Conservation (phyloP, 2,888 invertebrate species). For the Oxytorus armatus region DNA sequence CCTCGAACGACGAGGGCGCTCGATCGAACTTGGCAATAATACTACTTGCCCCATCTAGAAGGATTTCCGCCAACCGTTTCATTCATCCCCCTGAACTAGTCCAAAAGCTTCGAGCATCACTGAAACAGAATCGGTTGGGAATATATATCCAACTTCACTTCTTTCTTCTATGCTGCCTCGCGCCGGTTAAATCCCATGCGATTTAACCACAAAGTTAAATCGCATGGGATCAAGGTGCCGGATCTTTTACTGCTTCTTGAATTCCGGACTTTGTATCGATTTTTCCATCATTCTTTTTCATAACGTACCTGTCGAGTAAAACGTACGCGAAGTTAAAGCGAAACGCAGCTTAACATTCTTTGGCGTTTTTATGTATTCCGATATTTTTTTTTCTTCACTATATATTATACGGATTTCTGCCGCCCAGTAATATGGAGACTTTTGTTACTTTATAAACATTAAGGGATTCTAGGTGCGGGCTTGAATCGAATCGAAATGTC, state of each 20-base stretch:
- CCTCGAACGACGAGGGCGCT: constrained; percentile 57
- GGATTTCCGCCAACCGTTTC: constrained; percentile 75
- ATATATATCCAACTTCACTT: constrained; percentile 62
- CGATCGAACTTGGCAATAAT: constrained; percentile 73
- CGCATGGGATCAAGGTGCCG: constrained; percentile 51
- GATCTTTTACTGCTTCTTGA: constrained; percentile 51
- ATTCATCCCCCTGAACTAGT: constrained; percentile 67
- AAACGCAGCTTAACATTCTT: constrained; percentile 9
- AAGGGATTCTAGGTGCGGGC: constrained; percentile 3
- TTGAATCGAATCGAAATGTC: constrained; percentile 52
- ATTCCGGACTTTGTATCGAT: constrained; percentile 57
- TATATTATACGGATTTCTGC: neutral
- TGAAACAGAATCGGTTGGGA: constrained; percentile 71
- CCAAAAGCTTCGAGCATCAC: constrained; percentile 66
- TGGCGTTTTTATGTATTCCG: constrained; percentile 29
- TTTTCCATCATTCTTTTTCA: constrained; percentile 50
- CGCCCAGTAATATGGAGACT: neutral
- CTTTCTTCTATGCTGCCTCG: constrained; percentile 22
- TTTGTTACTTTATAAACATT: constrained; percentile 3
- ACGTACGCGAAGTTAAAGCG: constrained; percentile 8
- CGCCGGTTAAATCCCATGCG: constrained; percentile 56
- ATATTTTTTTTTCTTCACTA: constrained; percentile 2
- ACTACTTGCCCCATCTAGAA: constrained; percentile 74
- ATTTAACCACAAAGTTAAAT: constrained; percentile 60
- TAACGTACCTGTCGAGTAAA: constrained; percentile 10